phyloP scores from a whole-genome alignment of 2,113 vertebrate species.

The Hiodon tergisus region DNA sequence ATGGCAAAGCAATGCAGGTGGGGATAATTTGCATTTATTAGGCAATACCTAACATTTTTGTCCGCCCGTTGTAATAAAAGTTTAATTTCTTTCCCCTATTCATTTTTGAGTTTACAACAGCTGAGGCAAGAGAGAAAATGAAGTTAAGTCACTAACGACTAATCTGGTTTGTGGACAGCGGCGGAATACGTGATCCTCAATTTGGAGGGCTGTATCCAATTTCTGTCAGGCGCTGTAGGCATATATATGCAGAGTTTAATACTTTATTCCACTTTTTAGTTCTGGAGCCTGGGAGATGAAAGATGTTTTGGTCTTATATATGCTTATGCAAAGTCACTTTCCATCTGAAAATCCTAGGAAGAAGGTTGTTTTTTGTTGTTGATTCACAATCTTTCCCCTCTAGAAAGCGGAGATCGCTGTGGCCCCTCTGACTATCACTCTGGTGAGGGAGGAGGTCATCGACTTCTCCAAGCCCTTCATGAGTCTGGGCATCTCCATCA shows the following conservation, averaged over 20 bases:
- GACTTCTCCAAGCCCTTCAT: slow-evolving; percentile 99
- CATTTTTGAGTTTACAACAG: slow-evolving; percentile 26
- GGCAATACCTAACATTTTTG: no score
- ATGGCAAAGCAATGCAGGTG: no score
- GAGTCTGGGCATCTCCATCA: slow-evolving; percentile 98
- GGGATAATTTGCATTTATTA: no score
- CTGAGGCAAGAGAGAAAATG: slow-evolving; percentile 41
- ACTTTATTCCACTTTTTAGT: slow-evolving; percentile 38
- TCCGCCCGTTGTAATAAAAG: slow-evolving; percentile 41
- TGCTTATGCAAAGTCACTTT: slow-evolving; percentile 29
- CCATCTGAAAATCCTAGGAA: slow-evolving; percentile 24
- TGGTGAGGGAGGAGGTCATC: slow-evolving; percentile 97
- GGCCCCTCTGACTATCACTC: slow-evolving; percentile 94
- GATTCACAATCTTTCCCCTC: no score
- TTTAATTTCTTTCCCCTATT: slow-evolving; percentile 48
- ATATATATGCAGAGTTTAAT: slow-evolving; percentile 40
- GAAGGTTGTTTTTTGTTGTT: background rate
- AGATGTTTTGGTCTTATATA: slow-evolving; percentile 25
- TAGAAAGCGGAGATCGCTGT: slow-evolving; percentile 98
- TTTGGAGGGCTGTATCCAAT: slow-evolving; percentile 31
- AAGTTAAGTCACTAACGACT: slow-evolving; percentile 46
- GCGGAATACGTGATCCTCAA: slow-evolving; percentile 33
- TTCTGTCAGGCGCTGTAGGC: slow-evolving; percentile 38
- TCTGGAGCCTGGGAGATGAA: slow-evolving; percentile 42
- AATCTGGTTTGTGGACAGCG: slow-evolving; percentile 52